phyloP scores from a whole-genome alignment of 2,113 vertebrate species.

The Blennius ocellaris region DNA sequence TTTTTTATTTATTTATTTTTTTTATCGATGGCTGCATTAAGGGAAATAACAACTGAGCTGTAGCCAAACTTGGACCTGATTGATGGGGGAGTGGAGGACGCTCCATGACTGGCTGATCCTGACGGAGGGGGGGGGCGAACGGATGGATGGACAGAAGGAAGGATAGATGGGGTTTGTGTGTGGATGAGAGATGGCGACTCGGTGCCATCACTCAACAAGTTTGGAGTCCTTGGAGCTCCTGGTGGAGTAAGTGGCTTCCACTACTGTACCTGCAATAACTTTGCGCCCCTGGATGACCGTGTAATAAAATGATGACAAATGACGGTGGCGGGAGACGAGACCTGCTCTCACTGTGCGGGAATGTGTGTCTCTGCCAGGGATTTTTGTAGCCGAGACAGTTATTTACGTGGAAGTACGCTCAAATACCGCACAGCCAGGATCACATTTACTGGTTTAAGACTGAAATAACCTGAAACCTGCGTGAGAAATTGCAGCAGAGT shows the following conservation, averaged over 20 bases:
- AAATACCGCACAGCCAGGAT: too few relatives aligned
- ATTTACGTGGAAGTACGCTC: neutral
- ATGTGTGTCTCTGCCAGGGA: constrained; percentile 12
- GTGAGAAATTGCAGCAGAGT: too few relatives aligned
- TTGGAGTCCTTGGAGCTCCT: constrained; percentile 50
- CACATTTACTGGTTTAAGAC: too few relatives aligned
- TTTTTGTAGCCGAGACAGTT: neutral
- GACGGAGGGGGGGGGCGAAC: constrained; percentile 1
- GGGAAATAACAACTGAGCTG: neutral
- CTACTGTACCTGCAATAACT: constrained; percentile 66
- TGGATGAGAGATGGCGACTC: constrained; percentile 53
- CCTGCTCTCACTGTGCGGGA: constrained; percentile 21
- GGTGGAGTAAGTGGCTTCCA: constrained; percentile 53
- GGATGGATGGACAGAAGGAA: constrained; percentile 41
- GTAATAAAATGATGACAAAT: constrained; percentile 75
- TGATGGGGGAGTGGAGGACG: constrained; percentile 40
- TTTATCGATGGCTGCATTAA: neutral
- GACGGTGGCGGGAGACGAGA: constrained; percentile 38
- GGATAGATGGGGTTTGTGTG: constrained; percentile 38
- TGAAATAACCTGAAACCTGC: too few relatives aligned
- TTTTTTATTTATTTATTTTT: too few relatives aligned
- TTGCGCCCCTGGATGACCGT: constrained; percentile 63
- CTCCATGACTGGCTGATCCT: constrained; percentile 31
- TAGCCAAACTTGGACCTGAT: too few relatives aligned
- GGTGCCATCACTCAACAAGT: constrained; percentile 66